These are phyloP conservation scores for Scatophagus argus DNA, from an alignment of 2,113 vertebrate species.

Conservation along the genomic window DNA sequence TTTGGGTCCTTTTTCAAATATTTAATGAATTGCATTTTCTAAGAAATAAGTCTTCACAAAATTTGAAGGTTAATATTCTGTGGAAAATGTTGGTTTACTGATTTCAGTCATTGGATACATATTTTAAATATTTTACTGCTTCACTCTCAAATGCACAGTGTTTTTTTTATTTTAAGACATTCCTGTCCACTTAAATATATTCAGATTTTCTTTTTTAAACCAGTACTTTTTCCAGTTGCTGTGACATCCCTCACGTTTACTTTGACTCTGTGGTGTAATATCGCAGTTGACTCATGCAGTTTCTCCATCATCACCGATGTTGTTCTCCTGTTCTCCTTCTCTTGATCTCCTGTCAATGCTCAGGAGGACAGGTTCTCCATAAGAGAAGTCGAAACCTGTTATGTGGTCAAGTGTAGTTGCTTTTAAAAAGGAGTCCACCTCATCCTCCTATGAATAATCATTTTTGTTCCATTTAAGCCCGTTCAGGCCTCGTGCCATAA, in stretches of 20 bases:
- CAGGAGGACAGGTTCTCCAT: not conserved
- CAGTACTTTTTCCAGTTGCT: not conserved
- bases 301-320: not conserved
- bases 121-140: not conserved
- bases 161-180: not conserved
- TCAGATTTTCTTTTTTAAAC: not conserved
- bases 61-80: not conserved
- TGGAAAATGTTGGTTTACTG: too few relatives aligned
- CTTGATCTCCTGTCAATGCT: not conserved
- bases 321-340: too few relatives aligned
- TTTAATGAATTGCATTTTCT: not conserved
- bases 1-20: not conserved
- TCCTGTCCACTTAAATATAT: not conserved
- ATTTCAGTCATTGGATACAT: not conserved
- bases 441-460: constrained; percentile 34
- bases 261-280: not conserved
- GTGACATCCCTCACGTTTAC: not conserved
- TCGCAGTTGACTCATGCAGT: not conserved
- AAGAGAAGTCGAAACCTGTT: not conserved
- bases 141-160: not conserved
- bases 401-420: not conserved
- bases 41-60: not conserved
- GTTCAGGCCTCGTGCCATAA: constrained; percentile 32
- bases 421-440: constrained; percentile 15
- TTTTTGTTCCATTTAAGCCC: constrained; percentile 42